These are phyloP conservation scores for Labia minor DNA, from an alignment of 2,888 invertebrate genomes.

Conservation along the genomic window DNA sequence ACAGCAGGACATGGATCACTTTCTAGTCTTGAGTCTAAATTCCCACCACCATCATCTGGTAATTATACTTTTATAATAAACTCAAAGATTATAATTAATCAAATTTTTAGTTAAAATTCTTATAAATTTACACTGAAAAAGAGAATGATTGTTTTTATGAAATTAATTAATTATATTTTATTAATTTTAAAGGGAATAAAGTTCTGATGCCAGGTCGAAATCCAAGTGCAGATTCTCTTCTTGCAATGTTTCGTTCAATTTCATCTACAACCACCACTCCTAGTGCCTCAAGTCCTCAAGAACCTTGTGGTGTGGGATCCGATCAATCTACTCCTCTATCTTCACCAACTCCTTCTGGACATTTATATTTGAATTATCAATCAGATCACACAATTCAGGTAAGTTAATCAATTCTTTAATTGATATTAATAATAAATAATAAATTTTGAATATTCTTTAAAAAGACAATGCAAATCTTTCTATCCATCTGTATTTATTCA, in stretches of 20 bases:
- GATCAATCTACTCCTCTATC: slow-evolving; percentile 63
- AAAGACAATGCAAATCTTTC: too few species aligned
- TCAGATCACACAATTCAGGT: slow-evolving; percentile 29
- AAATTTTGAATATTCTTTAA: too few species aligned
- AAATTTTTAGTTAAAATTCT: too few species aligned
- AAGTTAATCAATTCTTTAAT: not conserved
- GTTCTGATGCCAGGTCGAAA: slow-evolving; percentile 31
- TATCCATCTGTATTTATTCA: too few species aligned
- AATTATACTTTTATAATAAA: too few species aligned
- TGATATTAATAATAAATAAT: too few species aligned
- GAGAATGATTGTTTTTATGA: too few species aligned
- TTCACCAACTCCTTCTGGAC: slow-evolving; percentile 41
- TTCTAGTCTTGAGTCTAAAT: slow-evolving; percentile 52
- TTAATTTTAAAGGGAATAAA: slow-evolving; percentile 34
- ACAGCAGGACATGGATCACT: slow-evolving; percentile 59
- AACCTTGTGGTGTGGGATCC: slow-evolving; percentile 50
- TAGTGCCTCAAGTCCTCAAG: slow-evolving; percentile 63
- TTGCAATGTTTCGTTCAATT: slow-evolving; percentile 67
- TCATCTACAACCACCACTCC: slow-evolving; percentile 56
- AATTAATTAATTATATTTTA: too few species aligned
- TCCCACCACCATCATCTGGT: slow-evolving; percentile 31
- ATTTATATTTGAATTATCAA: not conserved
- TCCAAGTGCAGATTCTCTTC: slow-evolving; percentile 65
- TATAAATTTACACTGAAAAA: too few species aligned
- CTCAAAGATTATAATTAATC: too few species aligned